Evolutionary conservation across 1,140 invertebrate species (phyloP).

Genomic region (Zaprionus vittiger): DNA sequence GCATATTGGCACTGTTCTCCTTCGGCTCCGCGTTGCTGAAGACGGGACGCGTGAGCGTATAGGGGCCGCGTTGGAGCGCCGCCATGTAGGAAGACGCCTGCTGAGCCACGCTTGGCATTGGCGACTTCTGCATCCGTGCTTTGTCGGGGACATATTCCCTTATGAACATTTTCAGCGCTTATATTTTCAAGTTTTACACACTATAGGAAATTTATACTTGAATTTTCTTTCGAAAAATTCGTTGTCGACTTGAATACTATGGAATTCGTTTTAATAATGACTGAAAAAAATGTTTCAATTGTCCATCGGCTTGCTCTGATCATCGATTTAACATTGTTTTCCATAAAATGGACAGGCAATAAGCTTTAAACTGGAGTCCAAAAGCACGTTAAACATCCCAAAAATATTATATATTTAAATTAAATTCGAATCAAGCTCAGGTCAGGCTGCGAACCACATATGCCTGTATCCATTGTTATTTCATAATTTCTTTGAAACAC

Average conservation of each 20-base stretch:
- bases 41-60: constrained; percentile 58
- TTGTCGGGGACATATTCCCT: constrained; percentile 31
- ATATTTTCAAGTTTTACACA: constrained; percentile 5
- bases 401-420: too few species aligned
- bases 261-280: background rate
- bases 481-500: background rate
- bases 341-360: background rate
- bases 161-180: constrained; percentile 53
- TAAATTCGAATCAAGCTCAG: background rate
- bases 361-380: too few species aligned
- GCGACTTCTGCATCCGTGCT: background rate
- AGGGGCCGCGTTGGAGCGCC: constrained; percentile 50
- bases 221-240: constrained; percentile 33
- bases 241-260: constrained; percentile 22
- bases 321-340: background rate
- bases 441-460: background rate
- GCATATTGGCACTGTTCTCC: constrained; percentile 13
- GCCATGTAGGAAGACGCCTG: constrained; percentile 50
- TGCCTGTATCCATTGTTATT: background rate
- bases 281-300: background rate
- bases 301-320: background rate
- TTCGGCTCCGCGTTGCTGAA: constrained; percentile 30
- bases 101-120: constrained; percentile 5
- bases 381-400: too few species aligned
- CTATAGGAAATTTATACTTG: constrained; percentile 34